phyloP scores from a whole-genome alignment of 2,888 invertebrate genomes.

The Monoplex corrugatus region DNA sequence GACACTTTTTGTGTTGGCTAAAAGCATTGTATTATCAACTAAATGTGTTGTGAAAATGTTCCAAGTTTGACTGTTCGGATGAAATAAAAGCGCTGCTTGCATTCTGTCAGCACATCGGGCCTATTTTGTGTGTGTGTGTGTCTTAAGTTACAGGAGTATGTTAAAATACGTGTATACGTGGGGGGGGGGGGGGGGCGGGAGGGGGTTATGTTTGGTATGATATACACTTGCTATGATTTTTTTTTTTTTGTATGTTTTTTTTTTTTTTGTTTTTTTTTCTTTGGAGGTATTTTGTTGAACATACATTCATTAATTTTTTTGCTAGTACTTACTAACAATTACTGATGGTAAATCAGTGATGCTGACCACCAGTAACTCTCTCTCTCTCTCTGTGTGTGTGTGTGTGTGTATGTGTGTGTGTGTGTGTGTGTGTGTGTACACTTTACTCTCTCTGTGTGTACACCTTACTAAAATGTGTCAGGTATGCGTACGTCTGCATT shows the following conservation, averaged over 20 bases:
- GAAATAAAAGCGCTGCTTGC: constrained; percentile 31
- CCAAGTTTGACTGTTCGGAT: constrained; percentile 9
- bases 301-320: too few species aligned
- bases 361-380: too few species aligned
- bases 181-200: too few species aligned
- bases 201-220: too few species aligned
- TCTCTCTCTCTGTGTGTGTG: not conserved
- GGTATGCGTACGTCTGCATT: not conserved
- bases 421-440: not conserved
- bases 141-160: not conserved
- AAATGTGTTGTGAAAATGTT: not conserved
- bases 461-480: not conserved
- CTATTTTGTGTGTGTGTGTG: not conserved
- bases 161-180: not conserved
- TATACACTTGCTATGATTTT: too few species aligned
- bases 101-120: not conserved
- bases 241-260: too few species aligned
- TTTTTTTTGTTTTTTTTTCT: too few species aligned
- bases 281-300: too few species aligned
- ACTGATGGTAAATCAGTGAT: too few species aligned
- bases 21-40: not conserved
- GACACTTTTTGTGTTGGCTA: not conserved
- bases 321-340: too few species aligned
- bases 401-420: not conserved
- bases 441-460: not conserved